These are phyloP conservation scores for Zeuzera pyrina DNA, from an alignment of 2,888 invertebrate species.

Conservation along the genomic window DNA sequence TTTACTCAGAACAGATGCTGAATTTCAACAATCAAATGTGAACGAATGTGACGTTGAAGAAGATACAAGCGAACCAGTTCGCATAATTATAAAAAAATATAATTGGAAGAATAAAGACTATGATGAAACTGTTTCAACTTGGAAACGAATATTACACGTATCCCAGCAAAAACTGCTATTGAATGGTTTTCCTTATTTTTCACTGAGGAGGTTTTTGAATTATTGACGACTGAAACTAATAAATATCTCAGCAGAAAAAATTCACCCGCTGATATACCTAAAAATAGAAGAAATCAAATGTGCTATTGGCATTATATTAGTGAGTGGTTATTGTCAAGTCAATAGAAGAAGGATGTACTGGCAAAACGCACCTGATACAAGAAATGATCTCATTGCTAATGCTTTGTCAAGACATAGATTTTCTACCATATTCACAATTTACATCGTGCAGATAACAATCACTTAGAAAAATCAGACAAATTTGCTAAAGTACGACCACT, in stretches of 20 bases:
- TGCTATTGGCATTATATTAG: conserved; percentile 19
- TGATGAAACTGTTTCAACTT: conserved; percentile 15
- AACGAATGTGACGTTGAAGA: conserved; percentile 15
- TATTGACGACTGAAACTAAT: conserved; percentile 18
- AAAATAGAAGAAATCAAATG: conserved; percentile 19
- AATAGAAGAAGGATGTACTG: conserved; percentile 21
- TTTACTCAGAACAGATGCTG: conserved; percentile 17
- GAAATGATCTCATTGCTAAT: conserved; percentile 18
- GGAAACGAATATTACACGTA: conserved; percentile 15
- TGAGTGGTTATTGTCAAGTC: conserved; percentile 20
- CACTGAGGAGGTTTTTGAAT: conserved; percentile 19
- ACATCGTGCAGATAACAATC: conserved; percentile 21
- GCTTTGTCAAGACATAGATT: conserved; percentile 21
- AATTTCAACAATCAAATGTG: conserved; percentile 15
- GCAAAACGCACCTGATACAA: conserved; percentile 21
- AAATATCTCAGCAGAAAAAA: conserved; percentile 20
- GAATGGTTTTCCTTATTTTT: conserved; percentile 18
- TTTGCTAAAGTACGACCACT: conserved; percentile 21
- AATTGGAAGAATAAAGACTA: conserved; percentile 14
- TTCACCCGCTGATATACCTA: conserved; percentile 19
- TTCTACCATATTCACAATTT: too few relatives aligned
- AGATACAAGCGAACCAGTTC: conserved; percentile 11
- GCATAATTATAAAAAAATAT: too few relatives aligned
- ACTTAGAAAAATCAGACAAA: conserved; percentile 20
- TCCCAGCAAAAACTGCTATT: conserved; percentile 17